Percentiles rank a stretch among this genome's conserved stretches.
Conservation (phyloP, 2,797 vertebrate species). For the Poecilia gillii region DNA sequence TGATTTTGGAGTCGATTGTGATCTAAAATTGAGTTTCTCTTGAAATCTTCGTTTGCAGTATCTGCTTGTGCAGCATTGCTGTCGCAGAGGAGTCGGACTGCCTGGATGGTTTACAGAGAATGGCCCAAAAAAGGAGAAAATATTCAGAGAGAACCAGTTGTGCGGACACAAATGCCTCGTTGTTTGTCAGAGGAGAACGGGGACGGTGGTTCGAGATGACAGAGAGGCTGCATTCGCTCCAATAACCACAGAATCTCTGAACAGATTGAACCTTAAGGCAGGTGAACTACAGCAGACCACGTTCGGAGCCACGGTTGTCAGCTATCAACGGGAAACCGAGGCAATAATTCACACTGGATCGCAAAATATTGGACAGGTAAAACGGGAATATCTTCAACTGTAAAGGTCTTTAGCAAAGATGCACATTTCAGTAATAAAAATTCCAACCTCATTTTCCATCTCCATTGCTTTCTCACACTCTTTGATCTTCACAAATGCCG, state of each 20-base stretch:
- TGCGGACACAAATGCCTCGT: background rate
- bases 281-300: background rate
- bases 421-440: background rate
- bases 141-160: background rate
- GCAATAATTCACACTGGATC: background rate
- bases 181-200: constrained; percentile 1
- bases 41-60: background rate
- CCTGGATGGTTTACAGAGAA: background rate
- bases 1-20: background rate
- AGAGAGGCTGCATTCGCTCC: background rate
- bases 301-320: background rate
- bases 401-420: background rate
- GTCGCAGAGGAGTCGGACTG: background rate
- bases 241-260: background rate
- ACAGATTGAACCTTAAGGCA: background rate
- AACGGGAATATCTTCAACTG: background rate
- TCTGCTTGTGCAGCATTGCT: background rate
- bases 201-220: background rate
- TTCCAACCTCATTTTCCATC: background rate
- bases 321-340: background rate
- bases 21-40: background rate
- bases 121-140: background rate
- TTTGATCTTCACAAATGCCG: constrained; percentile 40
- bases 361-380: background rate
- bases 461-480: background rate